phyloP scores from a whole-genome alignment of 2,113 vertebrate genomes.

The Nettapus auritus region DNA sequence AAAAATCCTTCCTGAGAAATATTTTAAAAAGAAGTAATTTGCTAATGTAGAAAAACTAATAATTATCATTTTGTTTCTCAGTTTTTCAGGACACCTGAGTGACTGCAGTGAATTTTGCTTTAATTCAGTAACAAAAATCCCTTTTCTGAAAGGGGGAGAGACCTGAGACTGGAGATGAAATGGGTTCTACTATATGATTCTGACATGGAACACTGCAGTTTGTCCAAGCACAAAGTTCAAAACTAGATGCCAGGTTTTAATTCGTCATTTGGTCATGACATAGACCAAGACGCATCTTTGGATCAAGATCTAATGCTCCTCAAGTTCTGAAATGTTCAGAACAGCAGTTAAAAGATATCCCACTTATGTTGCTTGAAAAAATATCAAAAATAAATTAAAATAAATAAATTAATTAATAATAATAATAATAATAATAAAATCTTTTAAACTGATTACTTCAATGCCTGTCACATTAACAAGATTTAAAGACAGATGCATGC shows the following conservation, averaged over 20 bases:
- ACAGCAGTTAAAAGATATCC: background rate
- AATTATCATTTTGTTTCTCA: background rate
- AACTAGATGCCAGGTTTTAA: background rate
- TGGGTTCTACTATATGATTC: background rate
- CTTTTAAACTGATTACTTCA: background rate
- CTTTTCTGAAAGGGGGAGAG: background rate
- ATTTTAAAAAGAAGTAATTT: background rate
- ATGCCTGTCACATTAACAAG: background rate
- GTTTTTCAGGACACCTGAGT: background rate
- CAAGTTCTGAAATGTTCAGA: background rate
- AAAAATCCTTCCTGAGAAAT: constrained; percentile 1
- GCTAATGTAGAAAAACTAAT: background rate
- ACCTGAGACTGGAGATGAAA: background rate
- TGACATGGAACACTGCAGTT: rapidly evolving
- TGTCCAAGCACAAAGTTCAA: background rate
- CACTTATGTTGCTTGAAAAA: background rate
- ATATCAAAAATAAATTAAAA: background rate
- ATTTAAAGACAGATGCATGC: background rate
- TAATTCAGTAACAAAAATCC: background rate
- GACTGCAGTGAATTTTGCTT: background rate
- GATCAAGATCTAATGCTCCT: background rate
- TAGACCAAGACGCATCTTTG: background rate
- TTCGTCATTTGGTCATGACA: background rate
- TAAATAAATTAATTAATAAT: too few relatives aligned
- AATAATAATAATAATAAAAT: background rate